A percentile compares a stretch with the other conserved stretches of the same genome.
These are phyloP conservation scores for Spinus pinus DNA, from an alignment of 2,797 vertebrate genomes.

Conservation along the genomic window DNA sequence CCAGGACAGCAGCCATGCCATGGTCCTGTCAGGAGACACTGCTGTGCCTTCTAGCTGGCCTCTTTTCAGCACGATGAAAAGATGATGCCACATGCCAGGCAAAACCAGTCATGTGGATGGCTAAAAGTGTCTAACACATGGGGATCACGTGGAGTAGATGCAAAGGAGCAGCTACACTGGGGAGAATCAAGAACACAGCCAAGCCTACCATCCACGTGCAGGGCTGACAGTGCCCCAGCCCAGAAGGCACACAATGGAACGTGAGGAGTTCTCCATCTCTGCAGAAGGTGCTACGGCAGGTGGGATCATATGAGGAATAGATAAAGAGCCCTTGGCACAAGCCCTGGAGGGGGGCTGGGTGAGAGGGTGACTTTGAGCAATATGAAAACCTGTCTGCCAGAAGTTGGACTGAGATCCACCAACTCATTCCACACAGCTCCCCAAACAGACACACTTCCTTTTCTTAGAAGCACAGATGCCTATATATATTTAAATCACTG, in stretches of 20 bases:
- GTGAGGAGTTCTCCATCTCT: background rate
- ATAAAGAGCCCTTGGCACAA: background rate
- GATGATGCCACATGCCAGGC: background rate
- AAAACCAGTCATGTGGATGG: background rate
- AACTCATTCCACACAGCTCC: conserved; percentile 54
- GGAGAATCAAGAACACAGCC: background rate
- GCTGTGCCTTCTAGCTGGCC: background rate
- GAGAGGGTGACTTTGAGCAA: conserved; percentile 25
- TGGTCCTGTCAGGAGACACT: background rate
- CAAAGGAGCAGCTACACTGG: background rate
- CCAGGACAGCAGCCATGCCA: background rate
- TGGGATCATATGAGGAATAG: background rate
- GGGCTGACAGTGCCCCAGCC: background rate
- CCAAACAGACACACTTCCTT: conserved; percentile 55
- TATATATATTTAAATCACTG: conserved; percentile 56
- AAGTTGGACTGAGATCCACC: conserved; percentile 55
- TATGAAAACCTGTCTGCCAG: conserved; percentile 55
- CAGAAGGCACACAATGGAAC: background rate
- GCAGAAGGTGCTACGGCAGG: conserved; percentile 19
- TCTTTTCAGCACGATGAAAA: background rate
- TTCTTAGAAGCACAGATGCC: conserved; percentile 64
- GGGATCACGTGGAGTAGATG: background rate
- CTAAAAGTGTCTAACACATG: background rate
- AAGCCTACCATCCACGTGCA: background rate
- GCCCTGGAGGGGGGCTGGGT: background rate